These are phyloP conservation scores for Ptyas mucosa DNA, from an alignment of 2,113 vertebrate genomes.

Conservation along the genomic window DNA sequence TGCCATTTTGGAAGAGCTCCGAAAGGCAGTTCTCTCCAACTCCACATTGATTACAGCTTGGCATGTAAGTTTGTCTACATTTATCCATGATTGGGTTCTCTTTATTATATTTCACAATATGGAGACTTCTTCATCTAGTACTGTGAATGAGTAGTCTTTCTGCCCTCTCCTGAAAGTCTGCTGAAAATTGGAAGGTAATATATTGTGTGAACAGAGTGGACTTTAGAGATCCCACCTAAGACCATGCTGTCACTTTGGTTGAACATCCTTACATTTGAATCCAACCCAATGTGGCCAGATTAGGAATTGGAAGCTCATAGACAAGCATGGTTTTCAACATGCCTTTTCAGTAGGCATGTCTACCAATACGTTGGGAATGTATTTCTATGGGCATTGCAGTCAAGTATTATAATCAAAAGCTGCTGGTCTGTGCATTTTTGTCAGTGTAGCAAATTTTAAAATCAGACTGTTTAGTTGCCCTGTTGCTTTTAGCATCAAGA, in stretches of 20 bases:
- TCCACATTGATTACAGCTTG: slow-evolving; percentile 83
- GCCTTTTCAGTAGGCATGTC: not conserved
- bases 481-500: not conserved
- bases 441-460: not conserved
- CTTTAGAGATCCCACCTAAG: not conserved
- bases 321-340: not conserved
- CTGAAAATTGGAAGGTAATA: not conserved
- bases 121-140: not conserved
- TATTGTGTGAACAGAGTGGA: too few species aligned
- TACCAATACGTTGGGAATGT: not conserved
- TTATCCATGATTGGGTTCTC: not conserved
- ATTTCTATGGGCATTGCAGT: not conserved
- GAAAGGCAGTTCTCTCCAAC: slow-evolving; percentile 79
- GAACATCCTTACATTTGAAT: not conserved
- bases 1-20: slow-evolving; percentile 81
- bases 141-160: not conserved
- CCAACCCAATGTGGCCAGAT: not conserved
- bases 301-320: not conserved
- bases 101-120: not conserved
- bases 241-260: not conserved
- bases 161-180: not conserved
- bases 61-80: slow-evolving; percentile 77
- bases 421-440: not conserved
- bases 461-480: not conserved
- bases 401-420: not conserved